Evolutionary conservation across 2,888 invertebrate genomes (phyloP).

Genomic region (Iphiclides podalirius): DNA sequence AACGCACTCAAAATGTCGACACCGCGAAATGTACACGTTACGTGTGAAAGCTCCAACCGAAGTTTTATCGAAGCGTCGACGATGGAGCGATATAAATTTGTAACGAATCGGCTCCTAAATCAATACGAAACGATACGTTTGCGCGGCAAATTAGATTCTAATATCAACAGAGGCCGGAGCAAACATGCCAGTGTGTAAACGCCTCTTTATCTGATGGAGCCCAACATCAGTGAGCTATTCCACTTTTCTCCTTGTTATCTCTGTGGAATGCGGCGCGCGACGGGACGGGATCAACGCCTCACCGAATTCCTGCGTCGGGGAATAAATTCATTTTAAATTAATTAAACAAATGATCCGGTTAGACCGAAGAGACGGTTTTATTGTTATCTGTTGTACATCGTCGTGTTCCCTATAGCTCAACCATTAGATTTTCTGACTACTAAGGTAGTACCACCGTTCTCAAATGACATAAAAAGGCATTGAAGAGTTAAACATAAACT

Average conservation of each 20-base stretch:
- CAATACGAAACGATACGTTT: conserved; percentile 38
- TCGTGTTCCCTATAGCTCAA: too few species aligned
- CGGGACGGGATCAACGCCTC: conserved; percentile 37
- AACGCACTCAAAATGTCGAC: conserved; percentile 9
- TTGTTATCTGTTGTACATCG: too few species aligned
- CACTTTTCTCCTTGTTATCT: conserved; percentile 46
- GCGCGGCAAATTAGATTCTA: conserved; percentile 46
- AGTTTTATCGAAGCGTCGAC: neutral
- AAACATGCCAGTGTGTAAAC: conserved; percentile 56
- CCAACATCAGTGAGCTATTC: conserved; percentile 27
- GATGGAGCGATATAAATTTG: conserved; percentile 10
- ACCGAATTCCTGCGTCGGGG: conserved; percentile 42
- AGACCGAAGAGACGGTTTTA: neutral
- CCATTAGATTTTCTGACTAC: too few species aligned
- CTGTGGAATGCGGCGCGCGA: conserved; percentile 42
- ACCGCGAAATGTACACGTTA: neutral
- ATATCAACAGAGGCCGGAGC: conserved; percentile 35
- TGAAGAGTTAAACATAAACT: too few species aligned
- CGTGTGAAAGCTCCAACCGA: too few species aligned
- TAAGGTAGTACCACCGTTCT: too few species aligned
- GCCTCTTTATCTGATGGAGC: conserved; percentile 45
- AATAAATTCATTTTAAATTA: conserved; percentile 37
- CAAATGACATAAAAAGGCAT: too few species aligned
- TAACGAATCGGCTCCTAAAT: conserved; percentile 29
- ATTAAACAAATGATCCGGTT: conserved; percentile 5